These are phyloP conservation scores for Ptilorrhoa leucosticta DNA, from an alignment of 2,113 vertebrate species.

Conservation along the genomic window DNA sequence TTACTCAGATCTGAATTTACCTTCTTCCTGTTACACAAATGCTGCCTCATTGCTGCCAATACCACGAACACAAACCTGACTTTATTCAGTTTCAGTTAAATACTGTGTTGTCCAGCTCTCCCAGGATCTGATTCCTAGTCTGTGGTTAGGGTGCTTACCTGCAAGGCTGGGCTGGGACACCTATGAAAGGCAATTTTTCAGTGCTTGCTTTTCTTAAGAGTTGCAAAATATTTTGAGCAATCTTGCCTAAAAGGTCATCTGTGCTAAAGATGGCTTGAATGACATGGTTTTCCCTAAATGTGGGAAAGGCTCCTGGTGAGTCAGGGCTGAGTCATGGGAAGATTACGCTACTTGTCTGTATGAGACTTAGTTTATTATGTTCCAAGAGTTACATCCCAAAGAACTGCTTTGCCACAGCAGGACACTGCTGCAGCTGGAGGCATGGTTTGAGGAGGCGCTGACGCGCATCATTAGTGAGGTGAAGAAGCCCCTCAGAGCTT, in stretches of 20 bases:
- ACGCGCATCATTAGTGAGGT: neutral
- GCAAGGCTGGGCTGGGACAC: neutral
- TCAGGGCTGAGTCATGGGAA: conserved; percentile 21
- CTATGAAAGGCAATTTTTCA: neutral
- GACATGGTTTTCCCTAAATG: neutral
- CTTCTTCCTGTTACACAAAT: neutral
- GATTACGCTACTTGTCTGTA: neutral
- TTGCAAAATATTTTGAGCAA: neutral
- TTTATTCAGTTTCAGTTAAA: neutral
- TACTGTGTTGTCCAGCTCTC: neutral
- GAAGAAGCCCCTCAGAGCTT: neutral
- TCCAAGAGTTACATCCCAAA: neutral
- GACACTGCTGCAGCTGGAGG: neutral
- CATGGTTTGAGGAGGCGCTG: neutral
- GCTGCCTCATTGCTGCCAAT: neutral
- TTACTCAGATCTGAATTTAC: neutral
- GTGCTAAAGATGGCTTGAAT: conserved; percentile 6
- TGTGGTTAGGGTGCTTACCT: neutral
- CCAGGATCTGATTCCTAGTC: neutral
- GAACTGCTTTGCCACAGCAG: neutral
- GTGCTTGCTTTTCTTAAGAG: neutral
- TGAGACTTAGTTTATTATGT: neutral
- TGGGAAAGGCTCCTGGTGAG: conserved; percentile 9
- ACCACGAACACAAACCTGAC: neutral
- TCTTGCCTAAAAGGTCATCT: neutral